Evolutionary conservation across 2,113 vertebrate species (phyloP).

Genomic region (Spea bombifrons): DNA sequence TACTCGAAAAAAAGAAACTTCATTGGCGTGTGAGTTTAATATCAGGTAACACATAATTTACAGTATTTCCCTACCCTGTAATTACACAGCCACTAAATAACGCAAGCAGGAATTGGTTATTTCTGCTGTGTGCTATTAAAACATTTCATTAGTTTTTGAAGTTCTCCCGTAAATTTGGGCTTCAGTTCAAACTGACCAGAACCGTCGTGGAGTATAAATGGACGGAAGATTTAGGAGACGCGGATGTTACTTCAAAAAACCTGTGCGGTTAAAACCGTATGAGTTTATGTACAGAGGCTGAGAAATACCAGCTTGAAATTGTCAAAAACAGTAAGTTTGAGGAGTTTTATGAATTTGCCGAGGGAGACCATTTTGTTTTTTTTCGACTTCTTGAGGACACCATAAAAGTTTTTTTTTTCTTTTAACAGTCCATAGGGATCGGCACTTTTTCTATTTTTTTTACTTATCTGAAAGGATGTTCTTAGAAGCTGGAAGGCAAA

Average conservation of each 20-base stretch:
- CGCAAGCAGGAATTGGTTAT: conserved; percentile 32
- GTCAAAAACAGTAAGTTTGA: conserved; percentile 23
- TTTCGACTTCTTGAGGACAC: too few species aligned
- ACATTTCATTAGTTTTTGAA: conserved; percentile 40
- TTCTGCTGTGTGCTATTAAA: conserved; percentile 36
- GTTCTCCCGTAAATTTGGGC: conserved; percentile 18
- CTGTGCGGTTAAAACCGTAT: conserved; percentile 19
- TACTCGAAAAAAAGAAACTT: conserved; percentile 15
- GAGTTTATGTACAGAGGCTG: conserved; percentile 31
- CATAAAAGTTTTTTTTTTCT: background rate
- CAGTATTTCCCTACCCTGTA: conserved; percentile 27
- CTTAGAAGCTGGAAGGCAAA: background rate
- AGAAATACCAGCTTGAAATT: conserved; percentile 30
- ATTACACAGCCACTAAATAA: conserved; percentile 44
- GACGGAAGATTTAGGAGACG: conserved; percentile 30
- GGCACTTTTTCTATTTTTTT: background rate
- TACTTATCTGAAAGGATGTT: background rate
- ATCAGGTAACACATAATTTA: conserved; percentile 44
- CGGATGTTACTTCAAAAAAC: conserved; percentile 29
- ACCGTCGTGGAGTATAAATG: conserved; percentile 11
- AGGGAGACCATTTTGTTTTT: background rate
- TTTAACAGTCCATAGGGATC: background rate
- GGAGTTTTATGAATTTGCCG: background rate
- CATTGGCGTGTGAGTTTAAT: conserved; percentile 23
- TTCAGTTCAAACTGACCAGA: conserved; percentile 33